Conservation (phyloP, 2,797 vertebrate genomes). For the Pseudocheirus occidentalis region DNA sequence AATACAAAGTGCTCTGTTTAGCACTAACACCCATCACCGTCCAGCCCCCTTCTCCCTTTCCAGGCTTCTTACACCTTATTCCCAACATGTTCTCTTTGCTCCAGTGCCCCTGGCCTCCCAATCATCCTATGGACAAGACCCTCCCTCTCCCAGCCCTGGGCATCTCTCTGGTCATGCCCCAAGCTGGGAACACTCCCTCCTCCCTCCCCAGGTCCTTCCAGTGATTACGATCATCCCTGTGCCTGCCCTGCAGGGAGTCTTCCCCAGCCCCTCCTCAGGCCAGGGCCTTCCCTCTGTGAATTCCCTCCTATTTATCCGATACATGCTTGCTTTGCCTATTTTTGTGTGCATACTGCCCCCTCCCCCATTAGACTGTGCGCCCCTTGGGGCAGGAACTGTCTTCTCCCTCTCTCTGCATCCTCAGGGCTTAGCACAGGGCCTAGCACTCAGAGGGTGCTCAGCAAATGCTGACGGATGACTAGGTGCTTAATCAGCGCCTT, state of each 20-base stretch:
- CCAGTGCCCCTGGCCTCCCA: neutral
- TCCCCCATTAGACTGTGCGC: neutral
- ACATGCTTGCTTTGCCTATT: fast-evolving
- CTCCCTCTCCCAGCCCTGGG: neutral
- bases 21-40: too few species aligned
- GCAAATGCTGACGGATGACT: neutral
- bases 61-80: neutral
- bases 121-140: neutral
- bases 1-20: too few species aligned
- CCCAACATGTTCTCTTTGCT: too few species aligned
- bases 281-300: neutral
- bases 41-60: neutral
- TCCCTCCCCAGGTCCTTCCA: neutral
- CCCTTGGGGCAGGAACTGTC: neutral
- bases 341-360: neutral
- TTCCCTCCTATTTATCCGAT: neutral
- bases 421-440: neutral
- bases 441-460: neutral
- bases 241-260: too few species aligned
- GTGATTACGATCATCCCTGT: too few species aligned
- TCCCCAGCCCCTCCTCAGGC: too few species aligned
- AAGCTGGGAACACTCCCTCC: neutral
- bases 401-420: neutral
- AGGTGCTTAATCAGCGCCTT: neutral
- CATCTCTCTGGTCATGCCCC: neutral